phyloP scores from a whole-genome alignment of 2,113 vertebrate species.

The Sclerurus mexicanus region DNA sequence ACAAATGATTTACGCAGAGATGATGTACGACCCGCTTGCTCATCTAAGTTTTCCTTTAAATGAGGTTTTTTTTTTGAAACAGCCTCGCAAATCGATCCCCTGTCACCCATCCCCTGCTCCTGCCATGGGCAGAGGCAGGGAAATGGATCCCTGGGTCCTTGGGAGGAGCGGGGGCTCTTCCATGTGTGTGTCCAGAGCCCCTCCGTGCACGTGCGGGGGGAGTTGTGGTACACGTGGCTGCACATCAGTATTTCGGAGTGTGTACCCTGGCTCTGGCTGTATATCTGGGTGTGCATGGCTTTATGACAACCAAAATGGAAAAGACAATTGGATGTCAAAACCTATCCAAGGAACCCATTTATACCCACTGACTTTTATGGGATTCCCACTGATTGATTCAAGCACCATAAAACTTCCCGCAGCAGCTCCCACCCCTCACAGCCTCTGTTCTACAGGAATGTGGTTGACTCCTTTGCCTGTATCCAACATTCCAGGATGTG shows the following conservation, averaged over 20 bases:
- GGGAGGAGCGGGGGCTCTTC: background rate
- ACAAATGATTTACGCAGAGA: background rate
- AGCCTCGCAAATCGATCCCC: conserved; percentile 34
- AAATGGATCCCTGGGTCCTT: background rate
- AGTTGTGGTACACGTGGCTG: background rate
- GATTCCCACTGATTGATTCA: conserved; percentile 60
- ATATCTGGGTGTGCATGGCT: background rate
- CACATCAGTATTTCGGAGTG: background rate
- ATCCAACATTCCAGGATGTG: background rate
- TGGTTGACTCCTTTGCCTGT: background rate
- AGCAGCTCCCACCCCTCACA: background rate
- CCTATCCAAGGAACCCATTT: conserved; percentile 43
- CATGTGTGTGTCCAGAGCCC: background rate
- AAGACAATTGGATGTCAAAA: conserved; percentile 72
- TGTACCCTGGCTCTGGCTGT: background rate
- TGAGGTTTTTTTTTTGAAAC: background rate
- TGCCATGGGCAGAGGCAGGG: background rate
- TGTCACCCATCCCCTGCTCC: background rate
- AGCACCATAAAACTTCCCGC: conserved; percentile 27
- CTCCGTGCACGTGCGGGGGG: background rate
- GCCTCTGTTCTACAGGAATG: background rate
- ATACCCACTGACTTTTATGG: conserved; percentile 53
- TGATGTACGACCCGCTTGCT: conserved; percentile 44
- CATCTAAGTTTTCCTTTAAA: conserved; percentile 19
- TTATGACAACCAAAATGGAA: conserved; percentile 42